A percentile compares a stretch with the other conserved stretches of the same genome.
Evolutionary conservation across 2,113 vertebrate species (phyloP).

Genomic region (Progne subis): DNA sequence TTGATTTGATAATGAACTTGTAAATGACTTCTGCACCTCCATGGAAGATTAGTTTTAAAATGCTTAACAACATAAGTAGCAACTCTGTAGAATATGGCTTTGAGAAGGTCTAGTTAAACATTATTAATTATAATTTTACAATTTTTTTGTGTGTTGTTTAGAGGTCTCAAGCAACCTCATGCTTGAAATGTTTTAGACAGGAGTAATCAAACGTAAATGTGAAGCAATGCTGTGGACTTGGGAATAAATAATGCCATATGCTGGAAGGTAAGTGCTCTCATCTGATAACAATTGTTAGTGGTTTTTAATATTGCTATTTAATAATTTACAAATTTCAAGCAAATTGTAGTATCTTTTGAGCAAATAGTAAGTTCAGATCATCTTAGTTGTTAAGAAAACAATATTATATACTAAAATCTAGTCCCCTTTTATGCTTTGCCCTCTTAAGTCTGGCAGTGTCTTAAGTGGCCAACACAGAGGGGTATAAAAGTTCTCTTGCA

Average conservation of each 20-base stretch:
- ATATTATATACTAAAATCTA: not conserved
- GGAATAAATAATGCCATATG: not conserved
- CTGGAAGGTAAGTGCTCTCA: not conserved
- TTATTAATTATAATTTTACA: not conserved
- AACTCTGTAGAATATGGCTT: not conserved
- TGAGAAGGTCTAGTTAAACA: not conserved
- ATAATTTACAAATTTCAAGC: not conserved
- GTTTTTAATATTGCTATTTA: not conserved
- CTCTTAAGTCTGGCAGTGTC: slow-evolving; percentile 77
- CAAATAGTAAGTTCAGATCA: not conserved
- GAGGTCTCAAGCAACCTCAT: not conserved
- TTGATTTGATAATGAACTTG: fast-evolving
- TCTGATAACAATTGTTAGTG: not conserved
- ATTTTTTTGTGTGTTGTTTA: not conserved
- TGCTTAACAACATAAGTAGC: not conserved
- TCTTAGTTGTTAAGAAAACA: not conserved
- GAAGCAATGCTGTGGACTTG: not conserved
- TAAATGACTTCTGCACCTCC: not conserved
- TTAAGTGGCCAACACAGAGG: slow-evolving; percentile 82
- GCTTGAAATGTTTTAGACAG: not conserved
- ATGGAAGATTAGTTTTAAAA: not conserved
- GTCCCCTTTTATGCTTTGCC: slow-evolving; percentile 72
- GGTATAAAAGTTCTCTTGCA: slow-evolving; percentile 76
- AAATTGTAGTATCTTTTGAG: not conserved
- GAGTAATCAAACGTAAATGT: not conserved